Evolutionary conservation across 1,140 invertebrate species (phyloP), one percentile per base, ranked within the genome.

Genomic region (Battus philenor): DNA sequence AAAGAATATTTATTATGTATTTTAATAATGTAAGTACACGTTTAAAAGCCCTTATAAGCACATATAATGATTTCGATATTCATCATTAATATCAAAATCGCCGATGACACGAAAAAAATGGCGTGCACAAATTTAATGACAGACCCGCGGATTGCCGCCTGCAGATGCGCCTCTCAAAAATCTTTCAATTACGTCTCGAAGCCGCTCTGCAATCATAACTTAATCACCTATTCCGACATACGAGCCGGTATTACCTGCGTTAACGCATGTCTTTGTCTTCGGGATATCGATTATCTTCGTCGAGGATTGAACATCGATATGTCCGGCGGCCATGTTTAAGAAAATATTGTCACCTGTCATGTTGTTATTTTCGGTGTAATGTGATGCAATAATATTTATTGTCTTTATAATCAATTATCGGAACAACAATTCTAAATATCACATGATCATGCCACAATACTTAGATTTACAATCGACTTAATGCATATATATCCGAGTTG

Each of bases 191-290:
- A 74, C 47, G 12, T 31, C n/a, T 22, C 51, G 53, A 38, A 34
- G 57, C 76, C 76, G 76, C 69, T 65, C 68, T 72, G 60, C 70
- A 81, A 81, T 81, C 70, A 71, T 64, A 50, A 52, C 44, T 57
- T 66, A 70, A 73, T 70, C 59, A 62, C 60, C 68, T 67, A 76
- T 72, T 62, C 62, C 55, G 57, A 43, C 49, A 47, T 52, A 56
- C 47, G 61, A 30, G 33, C 39, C 33, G 49, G 50, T 51, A 59
- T 65, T 53, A 51, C 48, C 51, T 46, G 36, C 59, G 50, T 66
- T 63, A 63, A 55, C 59, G 56, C 50, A 46, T 66, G 51, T 56
- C 52, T 54, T 57, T 57, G 54, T 58, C 51, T 58, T 56, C 59
- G 53, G 59, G 52, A 58, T 63, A 51, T 56, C 53, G 59, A 36